Conservation (phyloP, 1,140 invertebrate species). For the Ladona fulva region DNA sequence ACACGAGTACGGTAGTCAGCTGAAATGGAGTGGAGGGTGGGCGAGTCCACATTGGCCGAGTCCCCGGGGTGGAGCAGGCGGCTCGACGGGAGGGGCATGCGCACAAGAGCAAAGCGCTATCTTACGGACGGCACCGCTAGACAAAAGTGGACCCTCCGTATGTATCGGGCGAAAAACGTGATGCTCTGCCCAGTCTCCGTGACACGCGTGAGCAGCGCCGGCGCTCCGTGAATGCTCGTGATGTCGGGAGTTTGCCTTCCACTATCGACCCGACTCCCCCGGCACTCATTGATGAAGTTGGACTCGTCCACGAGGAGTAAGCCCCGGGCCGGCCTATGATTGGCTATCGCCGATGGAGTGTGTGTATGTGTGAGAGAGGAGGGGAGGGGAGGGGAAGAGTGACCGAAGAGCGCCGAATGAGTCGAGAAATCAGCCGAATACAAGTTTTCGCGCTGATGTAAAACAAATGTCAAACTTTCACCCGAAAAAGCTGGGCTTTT, state of each 20-base stretch:
- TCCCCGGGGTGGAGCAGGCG: slow-evolving; percentile 34
- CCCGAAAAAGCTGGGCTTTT: too few relatives aligned
- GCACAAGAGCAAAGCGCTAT: background rate
- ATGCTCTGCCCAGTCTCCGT: background rate
- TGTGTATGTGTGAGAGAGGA: slow-evolving; percentile 22
- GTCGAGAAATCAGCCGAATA: slow-evolving; percentile 18
- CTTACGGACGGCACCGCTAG: slow-evolving; percentile 16
- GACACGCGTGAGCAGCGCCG: background rate
- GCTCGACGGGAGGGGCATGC: slow-evolving; percentile 21
- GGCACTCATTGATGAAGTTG: slow-evolving; percentile 49
- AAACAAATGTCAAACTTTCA: background rate
- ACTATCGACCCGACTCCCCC: slow-evolving; percentile 34
- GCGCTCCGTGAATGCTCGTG: slow-evolving; percentile 30
- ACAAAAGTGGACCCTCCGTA: slow-evolving; percentile 1
- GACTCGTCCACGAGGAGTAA: slow-evolving; percentile 45
- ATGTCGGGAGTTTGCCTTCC: slow-evolving; percentile 18
- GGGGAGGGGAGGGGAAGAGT: slow-evolving; percentile 20
- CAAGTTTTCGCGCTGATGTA: slow-evolving; percentile 14
- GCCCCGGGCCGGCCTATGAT: slow-evolving; percentile 26
- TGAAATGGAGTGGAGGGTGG: slow-evolving; percentile 39
- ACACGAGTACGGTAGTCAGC: slow-evolving; percentile 38
- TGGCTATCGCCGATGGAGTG: slow-evolving; percentile 22
- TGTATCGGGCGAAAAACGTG: background rate
- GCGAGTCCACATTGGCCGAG: slow-evolving; percentile 35
- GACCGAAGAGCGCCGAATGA: slow-evolving; percentile 20